Evolutionary conservation across 2,113 vertebrate genomes (phyloP), one percentile per base, ranked within the genome.

Genomic region (Sylvietta virens): DNA sequence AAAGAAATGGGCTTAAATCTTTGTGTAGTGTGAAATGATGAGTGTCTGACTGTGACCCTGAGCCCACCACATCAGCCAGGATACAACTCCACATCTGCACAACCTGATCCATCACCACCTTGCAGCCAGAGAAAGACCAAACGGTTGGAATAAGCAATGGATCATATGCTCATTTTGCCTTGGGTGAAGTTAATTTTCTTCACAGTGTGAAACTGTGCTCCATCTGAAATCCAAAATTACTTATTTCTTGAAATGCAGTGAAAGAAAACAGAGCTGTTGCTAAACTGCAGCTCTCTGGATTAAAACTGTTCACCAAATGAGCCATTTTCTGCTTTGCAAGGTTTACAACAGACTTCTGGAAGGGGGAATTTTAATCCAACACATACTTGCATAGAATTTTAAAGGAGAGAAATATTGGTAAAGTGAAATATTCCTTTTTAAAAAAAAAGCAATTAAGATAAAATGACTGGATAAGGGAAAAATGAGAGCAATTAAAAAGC

Each of bases 1-100:
- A 7, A n/a, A 24, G 40, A 9, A 14, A 40, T 0, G 26, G 0
- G 23, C 20, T 19, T 0, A 1, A 47, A 7, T 28, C 35, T 15
- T 48, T 27, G 27, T 26, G 18, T 26, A 3, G 47, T 0, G 30
- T 3, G 47, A 76, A 28, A 57, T 1, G 2, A 13, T 12, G 14
- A 40, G 33, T 9, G 56, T 33, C 10, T 67, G 17, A 22, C 30
- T 50, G 35, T 15, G 12, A 60, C 80, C 30, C 31, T 35, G 57
- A 62, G n/a, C 19, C 50, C 47, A 20, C 28, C 15, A 20, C 24
- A 58, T 37, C 56, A 82, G 51, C 9, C 31, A 30, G 3, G 14
- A 80, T 24, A 56, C 53, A 23, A 77, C 7, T 42, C 39, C 72
- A 51, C 58, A 16, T 31, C 50, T 77, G 45, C n/a, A 83, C 42